Percentiles rank a stretch among this genome's conserved stretches.
phyloP scores from a whole-genome alignment of 1,140 invertebrate species.

The Caenorhabditis inopinata region DNA sequence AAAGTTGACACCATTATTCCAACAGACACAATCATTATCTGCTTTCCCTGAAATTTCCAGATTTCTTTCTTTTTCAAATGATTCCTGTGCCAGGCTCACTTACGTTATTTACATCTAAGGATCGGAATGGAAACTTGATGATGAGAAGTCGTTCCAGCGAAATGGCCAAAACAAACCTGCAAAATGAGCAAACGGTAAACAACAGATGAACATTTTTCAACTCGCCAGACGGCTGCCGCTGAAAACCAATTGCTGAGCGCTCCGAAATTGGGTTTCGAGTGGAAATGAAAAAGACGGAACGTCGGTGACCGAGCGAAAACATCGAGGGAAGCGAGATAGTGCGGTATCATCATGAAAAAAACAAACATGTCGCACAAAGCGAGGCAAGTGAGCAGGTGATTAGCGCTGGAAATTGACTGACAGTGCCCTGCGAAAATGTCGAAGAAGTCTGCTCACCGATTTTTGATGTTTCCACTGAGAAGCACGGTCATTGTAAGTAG shows the following conservation, averaged over 20 bases:
- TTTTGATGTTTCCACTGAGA: slow-evolving; percentile 37
- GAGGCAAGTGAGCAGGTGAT: slow-evolving; percentile 35
- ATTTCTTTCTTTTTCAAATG: background rate
- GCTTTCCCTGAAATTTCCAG: slow-evolving; percentile 5
- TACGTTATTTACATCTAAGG: slow-evolving; percentile 39
- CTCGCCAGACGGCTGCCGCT: slow-evolving; percentile 34
- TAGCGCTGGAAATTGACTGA: slow-evolving; percentile 38
- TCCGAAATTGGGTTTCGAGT: slow-evolving; percentile 38
- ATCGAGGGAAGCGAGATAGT: slow-evolving; percentile 34
- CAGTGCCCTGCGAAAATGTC: too few relatives aligned
- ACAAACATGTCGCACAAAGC: slow-evolving; percentile 41
- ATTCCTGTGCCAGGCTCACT: too few relatives aligned
- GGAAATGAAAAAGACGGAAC: slow-evolving; percentile 39
- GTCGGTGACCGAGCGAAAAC: background rate
- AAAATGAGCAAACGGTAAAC: background rate
- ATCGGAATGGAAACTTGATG: slow-evolving; percentile 47
- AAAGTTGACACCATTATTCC: slow-evolving; percentile 26
- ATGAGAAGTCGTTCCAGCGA: slow-evolving; percentile 44
- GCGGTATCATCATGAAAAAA: slow-evolving; percentile 42
- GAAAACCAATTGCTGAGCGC: slow-evolving; percentile 45
- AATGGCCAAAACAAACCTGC: slow-evolving; percentile 44
- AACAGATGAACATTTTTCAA: background rate
- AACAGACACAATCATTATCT: slow-evolving; percentile 15
- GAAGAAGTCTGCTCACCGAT: slow-evolving; percentile 40
- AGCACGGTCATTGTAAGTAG: slow-evolving; percentile 42